Evolutionary conservation across 2,113 vertebrate genomes (phyloP).

Genomic region (Symphodus melops): DNA sequence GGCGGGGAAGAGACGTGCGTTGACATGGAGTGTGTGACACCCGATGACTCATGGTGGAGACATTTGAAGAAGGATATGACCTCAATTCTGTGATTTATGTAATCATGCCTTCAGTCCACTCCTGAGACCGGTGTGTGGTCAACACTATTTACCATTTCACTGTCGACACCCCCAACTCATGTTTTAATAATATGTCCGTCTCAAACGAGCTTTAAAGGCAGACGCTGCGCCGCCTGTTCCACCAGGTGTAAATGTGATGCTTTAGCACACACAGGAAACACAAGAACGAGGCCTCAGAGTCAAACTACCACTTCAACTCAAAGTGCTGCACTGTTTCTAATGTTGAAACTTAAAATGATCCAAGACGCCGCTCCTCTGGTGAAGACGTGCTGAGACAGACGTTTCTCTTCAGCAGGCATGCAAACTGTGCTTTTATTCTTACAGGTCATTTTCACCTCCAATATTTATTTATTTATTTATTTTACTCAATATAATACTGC

Average conservation of each 20-base stretch:
- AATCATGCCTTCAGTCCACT: slow-evolving; percentile 47
- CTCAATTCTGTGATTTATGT: slow-evolving; percentile 73
- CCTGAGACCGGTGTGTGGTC: slow-evolving; percentile 18
- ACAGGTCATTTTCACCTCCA: neutral
- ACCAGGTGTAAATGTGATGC: neutral
- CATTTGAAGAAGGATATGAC: slow-evolving; percentile 71
- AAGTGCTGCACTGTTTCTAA: neutral
- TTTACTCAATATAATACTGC: neutral
- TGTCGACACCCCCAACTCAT: neutral
- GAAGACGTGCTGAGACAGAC: neutral
- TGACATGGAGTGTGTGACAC: slow-evolving; percentile 74
- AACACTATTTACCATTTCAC: neutral
- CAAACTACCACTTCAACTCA: too few relatives aligned
- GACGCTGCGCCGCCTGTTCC: neutral
- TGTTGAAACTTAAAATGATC: neutral
- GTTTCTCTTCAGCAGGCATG: too few relatives aligned
- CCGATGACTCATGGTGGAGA: slow-evolving; percentile 73
- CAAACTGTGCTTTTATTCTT: neutral
- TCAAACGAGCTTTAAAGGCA: neutral
- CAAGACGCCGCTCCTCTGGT: neutral
- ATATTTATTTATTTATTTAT: too few relatives aligned
- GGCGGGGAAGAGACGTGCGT: slow-evolving; percentile 55
- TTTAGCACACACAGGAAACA: too few relatives aligned
- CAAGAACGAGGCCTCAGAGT: neutral
- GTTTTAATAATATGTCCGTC: neutral